A percentile compares a stretch with the other conserved stretches of the same genome.
Conservation (phyloP, 2,113 vertebrate genomes). For the Morone saxatilis region DNA sequence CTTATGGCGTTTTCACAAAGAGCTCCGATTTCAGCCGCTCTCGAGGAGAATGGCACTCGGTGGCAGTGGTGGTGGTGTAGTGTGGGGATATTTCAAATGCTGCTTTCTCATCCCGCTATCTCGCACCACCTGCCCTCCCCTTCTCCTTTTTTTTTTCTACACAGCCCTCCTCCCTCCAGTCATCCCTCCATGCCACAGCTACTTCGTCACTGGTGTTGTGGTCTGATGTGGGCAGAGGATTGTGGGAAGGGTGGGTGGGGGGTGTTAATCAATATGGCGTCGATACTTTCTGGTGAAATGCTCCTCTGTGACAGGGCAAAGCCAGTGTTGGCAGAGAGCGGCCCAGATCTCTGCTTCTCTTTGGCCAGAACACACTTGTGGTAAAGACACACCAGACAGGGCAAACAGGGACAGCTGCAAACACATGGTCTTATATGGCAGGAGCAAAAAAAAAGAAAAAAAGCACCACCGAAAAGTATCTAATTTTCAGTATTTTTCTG, state of each 20-base stretch:
- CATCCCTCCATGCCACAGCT: slow-evolving; percentile 10
- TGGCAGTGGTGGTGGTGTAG: slow-evolving; percentile 1
- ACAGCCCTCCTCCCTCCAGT: slow-evolving; percentile 8
- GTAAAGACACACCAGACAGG: slow-evolving; percentile 27
- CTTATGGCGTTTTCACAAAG: slow-evolving; percentile 69
- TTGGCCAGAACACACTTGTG: slow-evolving; percentile 27
- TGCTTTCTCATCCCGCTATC: slow-evolving; percentile 58
- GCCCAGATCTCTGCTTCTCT: slow-evolving; percentile 30
- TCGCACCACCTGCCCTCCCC: not conserved
- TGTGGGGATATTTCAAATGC: slow-evolving; percentile 61
- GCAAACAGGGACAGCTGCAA: slow-evolving; percentile 46
- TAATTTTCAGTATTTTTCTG: not conserved
- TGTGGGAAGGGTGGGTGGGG: not conserved
- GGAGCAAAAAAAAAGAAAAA: slow-evolving; percentile 21
- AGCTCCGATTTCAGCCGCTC: slow-evolving; percentile 72
- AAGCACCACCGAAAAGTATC: slow-evolving; percentile 1
- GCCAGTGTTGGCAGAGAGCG: slow-evolving; percentile 4
- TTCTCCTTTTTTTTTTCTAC: slow-evolving; percentile 21
- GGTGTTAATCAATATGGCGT: slow-evolving; percentile 42
- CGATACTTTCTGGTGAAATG: slow-evolving; percentile 55
- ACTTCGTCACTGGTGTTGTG: slow-evolving; percentile 11
- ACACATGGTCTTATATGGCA: slow-evolving; percentile 31
- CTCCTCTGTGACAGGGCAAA: slow-evolving; percentile 37
- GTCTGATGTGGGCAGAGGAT: slow-evolving; percentile 21
- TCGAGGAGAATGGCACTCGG: slow-evolving; percentile 50